These are phyloP conservation scores for Cyrtodaria siliqua DNA, from an alignment of 2,888 invertebrate species.

Conservation along the genomic window DNA sequence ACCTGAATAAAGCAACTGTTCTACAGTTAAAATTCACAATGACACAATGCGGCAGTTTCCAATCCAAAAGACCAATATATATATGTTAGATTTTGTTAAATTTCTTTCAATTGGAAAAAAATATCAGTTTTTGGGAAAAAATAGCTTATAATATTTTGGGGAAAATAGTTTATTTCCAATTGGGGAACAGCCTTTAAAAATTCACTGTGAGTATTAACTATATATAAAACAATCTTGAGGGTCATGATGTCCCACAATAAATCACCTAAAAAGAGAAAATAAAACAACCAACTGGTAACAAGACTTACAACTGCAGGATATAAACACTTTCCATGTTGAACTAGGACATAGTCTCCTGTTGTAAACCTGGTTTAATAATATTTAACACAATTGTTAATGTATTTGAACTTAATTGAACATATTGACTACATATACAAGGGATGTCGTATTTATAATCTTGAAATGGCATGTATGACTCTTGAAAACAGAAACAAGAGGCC, in stretches of 20 bases:
- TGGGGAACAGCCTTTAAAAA: neutral
- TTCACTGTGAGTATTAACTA: slow-evolving; percentile 12
- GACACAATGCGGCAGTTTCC: too few species aligned
- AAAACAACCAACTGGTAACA: slow-evolving; percentile 8
- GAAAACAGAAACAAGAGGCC: too few species aligned
- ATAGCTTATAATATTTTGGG: slow-evolving; percentile 1
- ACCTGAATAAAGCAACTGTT: too few species aligned
- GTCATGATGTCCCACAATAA: slow-evolving; percentile 1
- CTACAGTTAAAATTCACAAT: too few species aligned
- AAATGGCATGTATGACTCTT: too few species aligned
- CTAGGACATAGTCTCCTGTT: slow-evolving; percentile 20
- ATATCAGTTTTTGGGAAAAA: slow-evolving; percentile 1
- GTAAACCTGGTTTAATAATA: slow-evolving; percentile 4
- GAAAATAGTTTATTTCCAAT: neutral
- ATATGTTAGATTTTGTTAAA: too few species aligned
- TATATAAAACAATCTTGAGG: slow-evolving; percentile 1
- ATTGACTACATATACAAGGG: too few species aligned
- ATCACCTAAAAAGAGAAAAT: slow-evolving; percentile 10
- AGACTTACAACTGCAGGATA: slow-evolving; percentile 16
- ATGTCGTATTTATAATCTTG: too few species aligned
- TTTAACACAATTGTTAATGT: neutral
- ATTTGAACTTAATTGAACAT: too few species aligned
- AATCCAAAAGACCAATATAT: too few species aligned
- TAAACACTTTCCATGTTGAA: slow-evolving; percentile 31
- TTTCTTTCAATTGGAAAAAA: too few species aligned